Evolutionary conservation across 2,113 vertebrate genomes (phyloP).

Genomic region (Oncorhynchus clarkii): DNA sequence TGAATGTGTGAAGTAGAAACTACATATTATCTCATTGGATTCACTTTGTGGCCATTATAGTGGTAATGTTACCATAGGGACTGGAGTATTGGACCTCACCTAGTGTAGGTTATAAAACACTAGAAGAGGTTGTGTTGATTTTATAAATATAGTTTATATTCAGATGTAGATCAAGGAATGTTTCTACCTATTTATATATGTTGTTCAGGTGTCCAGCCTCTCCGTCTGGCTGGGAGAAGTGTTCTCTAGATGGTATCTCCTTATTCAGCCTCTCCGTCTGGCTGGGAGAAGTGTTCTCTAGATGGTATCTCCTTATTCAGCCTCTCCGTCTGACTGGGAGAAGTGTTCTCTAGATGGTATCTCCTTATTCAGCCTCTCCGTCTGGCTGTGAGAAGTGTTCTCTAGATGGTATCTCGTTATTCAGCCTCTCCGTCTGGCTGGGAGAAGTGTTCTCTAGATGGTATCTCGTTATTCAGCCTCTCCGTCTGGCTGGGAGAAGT

Average conservation of each 20-base stretch:
- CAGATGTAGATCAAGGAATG: not conserved
- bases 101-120: not conserved
- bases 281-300: not conserved
- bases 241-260: not conserved
- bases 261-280: not conserved
- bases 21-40: no score
- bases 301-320: no score
- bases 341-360: not conserved
- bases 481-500: not conserved
- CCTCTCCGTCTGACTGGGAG: not conserved
- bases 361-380: no score
- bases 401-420: not conserved
- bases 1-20: no score
- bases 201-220: not conserved
- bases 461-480: no score
- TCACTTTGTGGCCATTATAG: no score
- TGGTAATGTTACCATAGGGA: no score
- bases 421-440: not conserved
- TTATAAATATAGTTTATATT: not conserved
- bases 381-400: not conserved
- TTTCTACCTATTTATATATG: not conserved
- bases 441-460: not conserved
- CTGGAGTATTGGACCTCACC: no score
- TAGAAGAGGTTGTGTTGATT: not conserved
- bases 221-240: not conserved